Conservation (phyloP, 1,140 invertebrate genomes). For the Drosophila bipectinata region DNA sequence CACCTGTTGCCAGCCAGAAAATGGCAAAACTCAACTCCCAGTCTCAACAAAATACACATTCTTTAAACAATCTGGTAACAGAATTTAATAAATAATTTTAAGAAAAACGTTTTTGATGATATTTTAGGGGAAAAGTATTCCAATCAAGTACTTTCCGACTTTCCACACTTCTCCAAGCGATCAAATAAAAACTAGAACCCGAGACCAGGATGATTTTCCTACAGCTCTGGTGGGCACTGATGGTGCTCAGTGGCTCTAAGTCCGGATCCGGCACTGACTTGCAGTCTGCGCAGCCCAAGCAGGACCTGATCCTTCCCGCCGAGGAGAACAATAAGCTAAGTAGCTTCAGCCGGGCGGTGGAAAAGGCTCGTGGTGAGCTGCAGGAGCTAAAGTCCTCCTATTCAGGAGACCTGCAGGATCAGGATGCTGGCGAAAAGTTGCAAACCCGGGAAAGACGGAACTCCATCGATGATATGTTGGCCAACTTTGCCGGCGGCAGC, state of each 20-base stretch:
- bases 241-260: constrained; percentile 36
- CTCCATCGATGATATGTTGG: constrained; percentile 60
- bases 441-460: constrained; percentile 41
- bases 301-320: not conserved
- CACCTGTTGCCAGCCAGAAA: constrained; percentile 40
- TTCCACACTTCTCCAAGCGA: not conserved
- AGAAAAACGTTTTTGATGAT: too few relatives aligned
- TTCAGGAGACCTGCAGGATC: constrained; percentile 8
- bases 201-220: constrained; percentile 41
- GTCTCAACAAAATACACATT: not conserved
- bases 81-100: not conserved
- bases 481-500: constrained; percentile 37
- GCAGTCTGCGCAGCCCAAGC: not conserved
- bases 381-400: constrained; percentile 39
- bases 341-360: constrained; percentile 41
- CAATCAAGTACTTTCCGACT: not conserved
- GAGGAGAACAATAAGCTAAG: constrained; percentile 22
- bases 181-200: not conserved
- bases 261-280: not conserved
- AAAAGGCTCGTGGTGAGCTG: constrained; percentile 47
- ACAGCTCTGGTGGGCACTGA: constrained; percentile 61
- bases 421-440: not conserved
- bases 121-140: not conserved
- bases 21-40: constrained; percentile 3
- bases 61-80: not conserved